phyloP scores from a whole-genome alignment of 2,797 vertebrate species.

The Bothrops alternatus region DNA sequence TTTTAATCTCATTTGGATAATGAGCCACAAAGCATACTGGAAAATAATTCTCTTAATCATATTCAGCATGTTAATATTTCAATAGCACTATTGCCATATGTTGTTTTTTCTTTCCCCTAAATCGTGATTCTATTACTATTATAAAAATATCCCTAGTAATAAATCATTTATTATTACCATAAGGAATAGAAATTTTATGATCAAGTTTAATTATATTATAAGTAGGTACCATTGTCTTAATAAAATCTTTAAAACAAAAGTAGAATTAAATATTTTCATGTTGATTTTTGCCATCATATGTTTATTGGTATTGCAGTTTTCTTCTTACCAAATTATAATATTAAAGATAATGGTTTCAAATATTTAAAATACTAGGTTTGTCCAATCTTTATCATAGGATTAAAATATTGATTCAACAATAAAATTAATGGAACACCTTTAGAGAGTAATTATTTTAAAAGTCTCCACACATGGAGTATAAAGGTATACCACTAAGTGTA shows the following conservation, averaged over 20 bases:
- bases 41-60: background rate
- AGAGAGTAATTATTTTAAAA: background rate
- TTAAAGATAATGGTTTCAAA: background rate
- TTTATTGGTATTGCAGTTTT: background rate
- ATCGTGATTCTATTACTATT: background rate
- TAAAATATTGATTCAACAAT: background rate
- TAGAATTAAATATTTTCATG: background rate
- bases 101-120: background rate
- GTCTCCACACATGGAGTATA: too few species aligned
- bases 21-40: background rate
- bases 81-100: background rate
- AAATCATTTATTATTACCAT: background rate
- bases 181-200: background rate
- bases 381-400: background rate
- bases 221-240: background rate
- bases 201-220: background rate
- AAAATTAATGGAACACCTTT: background rate
- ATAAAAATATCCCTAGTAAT: background rate
- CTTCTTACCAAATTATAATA: background rate
- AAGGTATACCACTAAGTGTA: too few species aligned
- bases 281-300: background rate
- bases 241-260: background rate
- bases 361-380: background rate
- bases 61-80: background rate
- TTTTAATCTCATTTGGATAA: background rate